Evolutionary conservation across 2,113 vertebrate genomes (phyloP).

Genomic region (Pterocles burchelli): DNA sequence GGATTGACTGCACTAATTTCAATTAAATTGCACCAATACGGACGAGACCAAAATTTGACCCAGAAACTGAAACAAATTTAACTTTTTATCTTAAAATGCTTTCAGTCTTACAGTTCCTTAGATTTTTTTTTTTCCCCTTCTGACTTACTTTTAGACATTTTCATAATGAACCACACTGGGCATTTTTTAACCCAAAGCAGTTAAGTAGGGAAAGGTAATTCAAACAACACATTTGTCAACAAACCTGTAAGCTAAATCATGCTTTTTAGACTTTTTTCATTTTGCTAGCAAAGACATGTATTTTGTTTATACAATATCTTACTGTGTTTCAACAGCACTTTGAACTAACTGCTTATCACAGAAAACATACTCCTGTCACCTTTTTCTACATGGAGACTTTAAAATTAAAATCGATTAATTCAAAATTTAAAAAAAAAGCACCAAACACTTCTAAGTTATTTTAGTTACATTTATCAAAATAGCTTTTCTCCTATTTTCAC

Average conservation of each 20-base stretch:
- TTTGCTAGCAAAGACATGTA: background rate
- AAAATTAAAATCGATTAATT: background rate
- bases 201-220: background rate
- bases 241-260: background rate
- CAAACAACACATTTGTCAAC: background rate
- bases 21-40: background rate
- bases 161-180: rapidly evolving
- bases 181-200: background rate
- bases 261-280: background rate
- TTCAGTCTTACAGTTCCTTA: background rate
- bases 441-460: background rate
- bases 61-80: background rate
- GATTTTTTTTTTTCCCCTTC: background rate
- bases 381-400: background rate
- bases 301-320: background rate
- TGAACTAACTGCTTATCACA: background rate
- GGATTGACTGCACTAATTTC: background rate
- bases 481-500: background rate
- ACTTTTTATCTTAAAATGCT: background rate
- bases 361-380: background rate
- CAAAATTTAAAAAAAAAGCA: background rate
- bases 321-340: background rate
- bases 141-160: background rate
- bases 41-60: background rate
- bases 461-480: background rate